Evolutionary conservation across 2,888 invertebrate species (phyloP), one percentile per base, ranked within the genome.

Genomic region (Xiphydria camelus): DNA sequence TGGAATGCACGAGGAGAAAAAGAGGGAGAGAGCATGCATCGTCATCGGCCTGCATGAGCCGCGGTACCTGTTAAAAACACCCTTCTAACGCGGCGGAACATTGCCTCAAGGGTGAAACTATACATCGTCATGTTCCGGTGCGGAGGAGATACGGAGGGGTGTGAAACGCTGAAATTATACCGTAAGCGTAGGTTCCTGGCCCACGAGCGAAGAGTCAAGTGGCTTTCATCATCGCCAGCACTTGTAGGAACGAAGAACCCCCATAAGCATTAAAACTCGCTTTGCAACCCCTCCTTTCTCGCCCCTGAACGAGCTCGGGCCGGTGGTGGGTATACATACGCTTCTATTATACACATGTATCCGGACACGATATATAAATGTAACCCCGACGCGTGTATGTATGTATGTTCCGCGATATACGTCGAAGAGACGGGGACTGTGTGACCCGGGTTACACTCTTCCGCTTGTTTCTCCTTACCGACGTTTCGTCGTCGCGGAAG

Each of bases 181-280:
- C 37, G 34, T 18, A 12, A 36, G 35, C 36, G 44, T 50, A 49
- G 47, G 47, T 51, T 47, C 44, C 25, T 39, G 45, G 41, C 49
- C 49, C 47, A 48, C 29, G 20, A 45, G 38, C 34, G 18, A 45
- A 47, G 55, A 57, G 59, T 61, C 59, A 59, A 59, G 57, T 57
- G 59, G 55, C 55, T 61, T 55, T 57, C 53, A 55, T 55, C 53
- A 55, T 49, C 46, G 51, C 44, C 52, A 42, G 44, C 51, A 55
- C 55, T 59, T 57, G 53, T 50, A 48, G 41, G 44, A 37, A 41
- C 38, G 29, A 34, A 32, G 44, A 19, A 44, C 54, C 55, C 57
- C 57, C 54, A 47, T 52, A 45, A 55, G 53, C 61, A 60, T 64
- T 64, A 58, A 62, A 62, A 64, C 61, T 55, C 56, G 59, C 59